Base-by-base conservation (phyloP, 2,888 invertebrate species). In the Chironomus riparius region DNA sequence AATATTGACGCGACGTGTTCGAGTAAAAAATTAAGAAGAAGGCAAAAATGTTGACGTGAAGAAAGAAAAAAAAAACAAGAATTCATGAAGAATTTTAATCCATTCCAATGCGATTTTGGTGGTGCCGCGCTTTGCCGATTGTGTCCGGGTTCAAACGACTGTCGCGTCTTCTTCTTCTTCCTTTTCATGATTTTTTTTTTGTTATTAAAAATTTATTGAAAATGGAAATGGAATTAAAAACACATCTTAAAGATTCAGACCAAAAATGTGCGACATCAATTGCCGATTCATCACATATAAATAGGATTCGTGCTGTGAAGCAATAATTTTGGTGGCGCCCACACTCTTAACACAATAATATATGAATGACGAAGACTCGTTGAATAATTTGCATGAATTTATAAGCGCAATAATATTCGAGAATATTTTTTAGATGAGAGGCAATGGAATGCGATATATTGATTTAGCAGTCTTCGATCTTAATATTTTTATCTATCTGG, bases 1-100 rank as follows among this genome's bases (percentile, higher is more conserved):
- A 47, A 6, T 47, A 71, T 38, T 15, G 68, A 68, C 47, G 68
- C 68, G 38, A 68, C 68, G 68, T 47, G 28, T 38, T 68, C 6
- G 47, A 13, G 68, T 28, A 68, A 68, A 28, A 68, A 38, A 12
- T 22, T 12, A 18, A 62, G 62, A 62, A 21, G 21, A 62, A 21
- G 62, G 38, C 7, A 38, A 38, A 47, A 47, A 47, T 15, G 28
- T 48, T 21, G 10, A 71, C 28, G 56, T 24, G 56, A 65, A 65
- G 71, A n/a, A n/a, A 50, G 56, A 65, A 47, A 38, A 73, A n/a
- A 62, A 73, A 38, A 74, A 74, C 65, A 65, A 74, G 74, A 74
- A 74, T 74, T 68, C 47, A 10, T 47, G 12, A 74, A 68, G 65
- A 74, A 74, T 74, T 65, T 74, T 74, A 74, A 74, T 74, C 74